Percentiles rank a stretch among this genome's conserved stretches.
These are phyloP conservation scores for Dendroctonus ponderosae DNA, from an alignment of 1,140 invertebrate species.

Conservation along the genomic window DNA sequence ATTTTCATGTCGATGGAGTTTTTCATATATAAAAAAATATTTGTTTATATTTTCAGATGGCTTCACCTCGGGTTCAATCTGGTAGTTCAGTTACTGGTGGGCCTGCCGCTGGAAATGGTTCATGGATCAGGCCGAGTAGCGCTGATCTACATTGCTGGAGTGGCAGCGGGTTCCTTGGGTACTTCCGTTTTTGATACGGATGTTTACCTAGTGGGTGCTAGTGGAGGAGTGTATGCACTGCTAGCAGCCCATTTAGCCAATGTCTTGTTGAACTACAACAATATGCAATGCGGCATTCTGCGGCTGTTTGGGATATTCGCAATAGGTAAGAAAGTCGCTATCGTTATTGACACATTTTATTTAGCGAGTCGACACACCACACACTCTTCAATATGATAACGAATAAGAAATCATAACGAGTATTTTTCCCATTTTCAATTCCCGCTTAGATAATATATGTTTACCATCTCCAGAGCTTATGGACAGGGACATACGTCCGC, in stretches of 20 bases:
- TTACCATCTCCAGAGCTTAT: no score
- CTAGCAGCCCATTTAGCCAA: constrained; percentile 93
- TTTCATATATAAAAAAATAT: constrained; percentile 2
- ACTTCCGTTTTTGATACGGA: constrained; percentile 94
- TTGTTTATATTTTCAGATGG: constrained; percentile 68
- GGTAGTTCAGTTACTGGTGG: constrained; percentile 86
- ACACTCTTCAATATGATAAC: no score
- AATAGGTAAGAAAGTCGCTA: constrained; percentile 67
- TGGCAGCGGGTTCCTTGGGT: constrained; percentile 87
- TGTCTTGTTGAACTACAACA: constrained; percentile 92
- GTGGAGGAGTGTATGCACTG: constrained; percentile 91
- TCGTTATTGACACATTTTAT: no score
- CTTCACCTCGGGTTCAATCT: constrained; percentile 93
- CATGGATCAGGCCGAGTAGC: constrained; percentile 87
- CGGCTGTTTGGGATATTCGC: constrained; percentile 86
- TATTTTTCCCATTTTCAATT: no score
- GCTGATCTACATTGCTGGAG: constrained; percentile 90
- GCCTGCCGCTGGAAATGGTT: constrained; percentile 95
- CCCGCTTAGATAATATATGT: no score
- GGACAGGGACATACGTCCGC: no score
- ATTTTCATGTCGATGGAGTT: no score
- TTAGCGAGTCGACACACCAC: no score
- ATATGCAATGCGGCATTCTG: constrained; percentile 93
- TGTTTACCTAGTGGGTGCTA: constrained; percentile 90
- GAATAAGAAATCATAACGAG: no score